A percentile compares a stretch with the other conserved stretches of the same genome.
Conservation (phyloP, 2,888 invertebrate genomes). For the Nemapogon koenigi region DNA sequence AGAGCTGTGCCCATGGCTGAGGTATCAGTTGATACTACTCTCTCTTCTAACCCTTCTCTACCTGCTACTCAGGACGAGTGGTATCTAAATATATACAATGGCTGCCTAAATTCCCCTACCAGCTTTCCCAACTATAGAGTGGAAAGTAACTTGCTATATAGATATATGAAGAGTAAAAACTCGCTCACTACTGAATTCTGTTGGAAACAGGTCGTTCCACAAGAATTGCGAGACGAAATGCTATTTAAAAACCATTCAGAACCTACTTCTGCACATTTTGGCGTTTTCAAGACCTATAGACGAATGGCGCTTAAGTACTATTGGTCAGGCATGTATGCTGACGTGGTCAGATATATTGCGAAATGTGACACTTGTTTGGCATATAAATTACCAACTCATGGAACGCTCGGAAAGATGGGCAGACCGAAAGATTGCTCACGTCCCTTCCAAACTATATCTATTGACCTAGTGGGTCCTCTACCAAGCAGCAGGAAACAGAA, state of each 20-base stretch:
- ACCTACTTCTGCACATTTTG: constrained; percentile 16
- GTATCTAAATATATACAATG: constrained; percentile 12
- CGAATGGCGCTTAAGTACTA: constrained; percentile 15
- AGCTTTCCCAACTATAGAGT: constrained; percentile 10
- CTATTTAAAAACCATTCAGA: constrained; percentile 13
- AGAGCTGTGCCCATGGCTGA: constrained; percentile 10
- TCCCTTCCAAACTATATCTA: constrained; percentile 18
- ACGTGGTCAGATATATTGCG: constrained; percentile 14
- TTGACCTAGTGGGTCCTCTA: constrained; percentile 18
- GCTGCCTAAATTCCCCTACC: constrained; percentile 5
- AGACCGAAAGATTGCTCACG: constrained; percentile 17
- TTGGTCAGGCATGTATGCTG: constrained; percentile 18
- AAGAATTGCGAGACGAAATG: constrained; percentile 9
- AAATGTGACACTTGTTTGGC: constrained; percentile 15
- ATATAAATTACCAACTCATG: constrained; percentile 13
- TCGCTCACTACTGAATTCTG: constrained; percentile 12
- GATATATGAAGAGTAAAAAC: constrained; percentile 10
- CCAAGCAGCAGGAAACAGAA: constrained; percentile 10
- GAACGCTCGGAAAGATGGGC: constrained; percentile 18
- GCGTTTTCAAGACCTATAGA: constrained; percentile 19
- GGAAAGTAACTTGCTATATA: constrained; percentile 6
- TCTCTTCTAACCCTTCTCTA: no score
- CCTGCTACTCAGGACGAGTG: no score
- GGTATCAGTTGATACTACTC: constrained; percentile 6
- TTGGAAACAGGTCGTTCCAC: constrained; percentile 18